Base-by-base conservation (phyloP, 1,140 invertebrate species). In the Bilobella aurantiaca region DNA sequence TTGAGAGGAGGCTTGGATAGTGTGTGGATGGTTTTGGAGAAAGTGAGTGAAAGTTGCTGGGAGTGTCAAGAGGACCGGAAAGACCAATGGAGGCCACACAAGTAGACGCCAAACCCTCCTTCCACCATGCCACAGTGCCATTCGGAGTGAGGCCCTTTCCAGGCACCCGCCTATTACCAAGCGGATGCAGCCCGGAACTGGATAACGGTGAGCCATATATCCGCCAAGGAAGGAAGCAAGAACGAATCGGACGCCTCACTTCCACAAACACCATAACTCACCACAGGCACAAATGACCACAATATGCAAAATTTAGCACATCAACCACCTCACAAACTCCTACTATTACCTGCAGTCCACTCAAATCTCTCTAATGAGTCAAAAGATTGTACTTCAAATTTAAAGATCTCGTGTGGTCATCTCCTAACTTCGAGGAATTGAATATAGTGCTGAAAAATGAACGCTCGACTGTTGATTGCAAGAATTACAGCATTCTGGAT, bases 21-120 rank as follows among this genome's bases (percentile, higher is more conserved):
- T 58, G 67, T 59, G 67, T 69, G 58, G 63, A 64, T 61, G 59
- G 56, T 25, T 62, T 63, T 65, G 57, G 27, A 58, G 16, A 5
- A 29, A 29, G 53, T 57, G 53, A 59, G 58, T 59, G 58, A 59
- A 12, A 8, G 58, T 29, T 63, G 66, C 66, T 69, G 70, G 67
- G 70, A 69, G 70, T 72, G 70, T 69, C 70, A 72, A 69, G 70
- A 72, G 70, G 58, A 68, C 70, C 70, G 70, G 70, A 72, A 72
- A 69, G 68, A 12, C 70, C 67, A 72, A 69, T 69, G 70, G 67
- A 69, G 65, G 65, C 70, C 62, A 66, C 65, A 66, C 67, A 72
- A 72, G 70, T 71, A 58, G 53, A 64, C 65, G 68, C 64, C 68
- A 69, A 69, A 69, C 68, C 68, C 68, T 69, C 68, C 68, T 72